phyloP scores from a whole-genome alignment of 2,888 invertebrate genomes.

The Trichacis sp. region DNA sequence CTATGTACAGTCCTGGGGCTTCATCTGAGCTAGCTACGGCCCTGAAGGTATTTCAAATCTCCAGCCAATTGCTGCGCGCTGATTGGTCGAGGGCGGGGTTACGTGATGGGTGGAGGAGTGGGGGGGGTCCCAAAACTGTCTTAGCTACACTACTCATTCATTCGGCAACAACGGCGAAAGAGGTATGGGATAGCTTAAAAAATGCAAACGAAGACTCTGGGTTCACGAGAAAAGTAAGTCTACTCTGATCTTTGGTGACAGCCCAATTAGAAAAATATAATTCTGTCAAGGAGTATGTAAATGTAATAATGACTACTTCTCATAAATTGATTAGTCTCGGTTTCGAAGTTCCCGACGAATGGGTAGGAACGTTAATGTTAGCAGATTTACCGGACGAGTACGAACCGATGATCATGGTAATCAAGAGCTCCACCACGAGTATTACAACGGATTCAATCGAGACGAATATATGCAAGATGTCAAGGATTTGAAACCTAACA shows the following conservation, averaged over 20 bases:
- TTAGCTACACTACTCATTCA: no score
- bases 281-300: conserved; percentile 54
- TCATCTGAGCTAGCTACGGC: no score
- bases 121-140: no score
- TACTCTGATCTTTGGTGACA: conserved; percentile 45
- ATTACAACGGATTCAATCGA: conserved; percentile 51
- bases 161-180: conserved; percentile 43
- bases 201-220: conserved; percentile 51
- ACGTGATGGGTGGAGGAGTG: no score
- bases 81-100: no score
- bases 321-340: conserved; percentile 45
- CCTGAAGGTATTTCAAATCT: no score
- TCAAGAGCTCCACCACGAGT: conserved; percentile 46
- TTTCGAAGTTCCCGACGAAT: conserved; percentile 49
- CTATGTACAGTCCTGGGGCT: no score
- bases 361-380: conserved; percentile 53
- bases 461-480: conserved; percentile 35
- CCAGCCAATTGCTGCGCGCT: no score
- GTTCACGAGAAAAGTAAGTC: no score
- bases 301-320: conserved; percentile 46
- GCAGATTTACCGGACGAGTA: conserved; percentile 52
- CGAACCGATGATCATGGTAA: conserved; percentile 53
- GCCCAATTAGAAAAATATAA: no score
- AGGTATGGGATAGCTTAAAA: conserved; percentile 48
- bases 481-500: no score